Evolutionary conservation across 2,113 vertebrate species (phyloP).

Genomic region (Formicarius rufipectus): DNA sequence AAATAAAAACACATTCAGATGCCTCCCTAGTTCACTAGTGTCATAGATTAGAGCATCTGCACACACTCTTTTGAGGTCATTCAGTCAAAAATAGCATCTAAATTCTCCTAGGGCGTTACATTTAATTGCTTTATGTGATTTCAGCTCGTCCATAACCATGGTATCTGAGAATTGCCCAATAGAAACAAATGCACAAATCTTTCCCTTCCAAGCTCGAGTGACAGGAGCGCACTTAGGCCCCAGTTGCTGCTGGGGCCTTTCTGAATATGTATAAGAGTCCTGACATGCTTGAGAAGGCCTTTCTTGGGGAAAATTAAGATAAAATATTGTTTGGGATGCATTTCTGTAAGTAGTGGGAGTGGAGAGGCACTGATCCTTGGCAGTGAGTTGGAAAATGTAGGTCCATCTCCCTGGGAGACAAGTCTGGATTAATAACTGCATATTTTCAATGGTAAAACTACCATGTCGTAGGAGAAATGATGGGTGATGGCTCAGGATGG

Average conservation of each 20-base stretch:
- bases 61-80: constrained; percentile 20
- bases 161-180: neutral
- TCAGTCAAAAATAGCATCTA: constrained; percentile 34
- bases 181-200: neutral
- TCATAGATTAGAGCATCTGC: neutral
- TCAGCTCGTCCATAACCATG: neutral
- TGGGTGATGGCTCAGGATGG: neutral
- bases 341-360: neutral
- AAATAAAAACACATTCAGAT: neutral
- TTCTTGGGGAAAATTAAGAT: neutral
- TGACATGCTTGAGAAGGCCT: neutral
- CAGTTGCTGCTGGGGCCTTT: neutral
- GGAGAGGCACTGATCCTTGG: neutral
- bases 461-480: neutral
- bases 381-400: neutral
- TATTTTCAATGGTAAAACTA: neutral
- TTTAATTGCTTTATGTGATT: neutral
- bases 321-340: neutral
- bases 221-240: neutral
- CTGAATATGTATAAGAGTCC: neutral
- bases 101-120: neutral
- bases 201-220: neutral
- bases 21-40: neutral
- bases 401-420: neutral
- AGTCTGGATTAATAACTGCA: neutral